A percentile compares a stretch with the other conserved stretches of the same genome.
phyloP scores from a whole-genome alignment of 2,797 vertebrate genomes.

The Silurus lanzhouensis region DNA sequence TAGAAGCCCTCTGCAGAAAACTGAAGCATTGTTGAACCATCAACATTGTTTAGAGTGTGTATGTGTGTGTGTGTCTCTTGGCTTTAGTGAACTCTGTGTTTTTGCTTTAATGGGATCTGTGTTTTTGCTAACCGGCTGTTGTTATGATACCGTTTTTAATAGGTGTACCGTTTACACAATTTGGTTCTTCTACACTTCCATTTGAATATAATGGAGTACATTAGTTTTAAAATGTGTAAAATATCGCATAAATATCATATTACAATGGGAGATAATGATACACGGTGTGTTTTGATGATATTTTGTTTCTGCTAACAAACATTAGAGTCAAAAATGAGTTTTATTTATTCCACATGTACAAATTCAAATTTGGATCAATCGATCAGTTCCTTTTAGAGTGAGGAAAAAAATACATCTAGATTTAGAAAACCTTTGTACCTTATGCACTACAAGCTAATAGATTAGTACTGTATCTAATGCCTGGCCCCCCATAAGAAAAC shows the following conservation, averaged over 20 bases:
- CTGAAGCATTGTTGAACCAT: slow-evolving; percentile 31
- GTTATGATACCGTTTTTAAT: slow-evolving; percentile 15
- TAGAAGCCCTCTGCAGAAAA: slow-evolving; percentile 25
- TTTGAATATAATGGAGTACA: not conserved
- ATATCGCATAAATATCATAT: not conserved
- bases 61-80: not conserved
- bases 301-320: not conserved
- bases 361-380: too few species aligned
- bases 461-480: not conserved
- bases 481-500: not conserved
- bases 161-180: not conserved
- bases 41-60: slow-evolving; percentile 18
- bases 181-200: not conserved
- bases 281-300: not conserved
- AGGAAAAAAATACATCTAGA: not conserved
- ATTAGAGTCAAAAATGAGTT: not conserved
- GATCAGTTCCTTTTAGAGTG: not conserved
- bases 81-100: slow-evolving; percentile 14
- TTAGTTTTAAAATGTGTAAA: not conserved
- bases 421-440: not conserved
- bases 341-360: not conserved
- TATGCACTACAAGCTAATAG: not conserved
- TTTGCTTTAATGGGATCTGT: slow-evolving; percentile 14
- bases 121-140: slow-evolving; percentile 3
- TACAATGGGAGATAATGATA: not conserved